Evolutionary conservation across 2,888 invertebrate genomes (phyloP).

Genomic region (Ophion obscuratus): DNA sequence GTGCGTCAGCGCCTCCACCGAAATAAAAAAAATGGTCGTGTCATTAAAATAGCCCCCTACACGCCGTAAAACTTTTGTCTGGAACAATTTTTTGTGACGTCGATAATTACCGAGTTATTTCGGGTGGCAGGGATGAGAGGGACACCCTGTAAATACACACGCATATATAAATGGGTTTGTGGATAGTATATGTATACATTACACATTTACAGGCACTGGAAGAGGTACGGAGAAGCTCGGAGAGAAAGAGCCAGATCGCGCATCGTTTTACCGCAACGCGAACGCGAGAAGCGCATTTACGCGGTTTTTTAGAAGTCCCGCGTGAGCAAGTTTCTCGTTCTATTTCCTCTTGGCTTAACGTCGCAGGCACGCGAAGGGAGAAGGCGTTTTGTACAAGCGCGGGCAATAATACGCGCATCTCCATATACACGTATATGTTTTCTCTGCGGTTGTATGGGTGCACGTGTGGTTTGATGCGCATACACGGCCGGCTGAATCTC

Average conservation of each 20-base stretch:
- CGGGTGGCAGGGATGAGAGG: too few species aligned
- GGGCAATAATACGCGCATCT: constrained; percentile 35
- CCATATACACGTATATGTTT: background rate
- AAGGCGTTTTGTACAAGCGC: constrained; percentile 37
- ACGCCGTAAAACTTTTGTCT: too few species aligned
- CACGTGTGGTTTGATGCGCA: constrained; percentile 21
- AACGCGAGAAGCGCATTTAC: constrained; percentile 57
- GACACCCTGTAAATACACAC: too few species aligned
- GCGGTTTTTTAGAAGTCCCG: constrained; percentile 53
- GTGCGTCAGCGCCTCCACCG: too few species aligned
- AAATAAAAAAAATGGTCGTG: too few species aligned
- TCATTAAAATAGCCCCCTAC: too few species aligned
- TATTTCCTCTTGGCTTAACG: constrained; percentile 55
- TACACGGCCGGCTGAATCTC: constrained; percentile 33
- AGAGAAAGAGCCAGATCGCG: constrained; percentile 54
- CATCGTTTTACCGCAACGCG: constrained; percentile 60
- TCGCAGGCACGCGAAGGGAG: constrained; percentile 10
- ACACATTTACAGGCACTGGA: background rate
- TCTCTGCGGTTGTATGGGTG: background rate
- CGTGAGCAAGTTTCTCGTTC: constrained; percentile 45
- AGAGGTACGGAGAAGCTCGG: constrained; percentile 41
- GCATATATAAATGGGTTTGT: background rate
- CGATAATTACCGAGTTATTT: too few species aligned
- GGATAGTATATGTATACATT: too few species aligned
- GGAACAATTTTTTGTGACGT: too few species aligned